These are phyloP conservation scores for Zoanthus gigantus DNA, from an alignment of 92 coral and sea anemone species.

Conservation along the genomic window DNA sequence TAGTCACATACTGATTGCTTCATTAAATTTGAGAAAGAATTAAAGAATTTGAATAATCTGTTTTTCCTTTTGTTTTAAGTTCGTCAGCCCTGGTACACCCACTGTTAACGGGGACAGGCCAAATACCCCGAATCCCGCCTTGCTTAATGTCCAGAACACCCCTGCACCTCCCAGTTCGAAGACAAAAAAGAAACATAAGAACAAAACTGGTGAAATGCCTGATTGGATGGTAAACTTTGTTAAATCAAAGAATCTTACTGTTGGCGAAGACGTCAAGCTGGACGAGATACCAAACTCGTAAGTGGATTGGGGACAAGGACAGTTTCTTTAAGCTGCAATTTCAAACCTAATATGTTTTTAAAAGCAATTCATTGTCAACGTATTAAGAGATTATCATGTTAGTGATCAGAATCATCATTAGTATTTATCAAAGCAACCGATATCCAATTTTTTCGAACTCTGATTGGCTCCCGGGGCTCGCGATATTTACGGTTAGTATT, in stretches of 20 bases:
- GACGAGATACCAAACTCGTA: constrained; percentile 61
- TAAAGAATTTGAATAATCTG: no score
- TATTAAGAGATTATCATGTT: no score
- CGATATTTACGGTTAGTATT: no score
- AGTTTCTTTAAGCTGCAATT: not conserved
- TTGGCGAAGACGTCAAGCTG: constrained; percentile 84
- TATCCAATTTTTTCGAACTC: no score
- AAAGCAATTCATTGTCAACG: no score
- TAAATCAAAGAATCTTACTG: constrained; percentile 73
- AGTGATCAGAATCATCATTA: no score
- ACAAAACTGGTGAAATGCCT: constrained; percentile 81
- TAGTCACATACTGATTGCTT: no score
- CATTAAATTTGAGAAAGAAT: no score
- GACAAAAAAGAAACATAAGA: constrained; percentile 51
- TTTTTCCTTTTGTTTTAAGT: constrained; percentile 35
- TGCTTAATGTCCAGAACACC: constrained; percentile 25
- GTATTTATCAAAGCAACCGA: no score
- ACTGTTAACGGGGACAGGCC: constrained; percentile 56
- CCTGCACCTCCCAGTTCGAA: not conserved
- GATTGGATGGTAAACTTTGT: constrained; percentile 92
- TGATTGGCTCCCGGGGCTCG: no score
- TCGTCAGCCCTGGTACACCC: constrained; percentile 78
- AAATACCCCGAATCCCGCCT: constrained; percentile 45
- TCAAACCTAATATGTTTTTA: not conserved
- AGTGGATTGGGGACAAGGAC: not conserved